Evolutionary conservation across 2,888 invertebrate genomes (phyloP), one percentile per base, ranked within the genome.

Genomic region (Mesochorus sp.): DNA sequence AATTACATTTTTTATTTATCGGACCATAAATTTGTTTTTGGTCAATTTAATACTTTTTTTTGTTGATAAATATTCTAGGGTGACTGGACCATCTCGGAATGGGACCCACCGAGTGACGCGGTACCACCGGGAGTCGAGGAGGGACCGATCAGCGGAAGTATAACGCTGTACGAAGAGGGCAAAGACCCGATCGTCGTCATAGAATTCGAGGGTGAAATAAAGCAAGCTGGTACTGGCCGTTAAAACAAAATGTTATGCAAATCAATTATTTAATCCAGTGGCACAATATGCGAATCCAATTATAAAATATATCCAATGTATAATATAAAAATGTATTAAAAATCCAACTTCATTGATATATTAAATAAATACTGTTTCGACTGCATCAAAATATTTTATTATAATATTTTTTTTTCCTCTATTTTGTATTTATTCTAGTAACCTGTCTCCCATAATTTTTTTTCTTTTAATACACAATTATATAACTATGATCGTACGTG

Each of bases 91-190:
- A 24, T 75, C 0, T 1, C 6, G 3, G 34, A 75, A 2, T 81
- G 72, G 62, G 12, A 34, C 8, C 26, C 72, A 1, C 57, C 80
- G 1, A 17, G 31, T 8, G 34, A 70, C 0, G 53, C 53, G n/a
- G 37, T 82, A 19, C 78, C 78, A 37, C 42, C 80, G 5, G 79
- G 70, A 12, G 1, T 78, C 24, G 77, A 79, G 1, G 79, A 81
- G 5, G 79, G 80, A 12, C 51, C 44, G n/a, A 0, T 77, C 0
- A 8, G 10, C 1, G 73, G 64, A 6, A 3, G 0, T 2, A 28
- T 64, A 0, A 17, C 3, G 2, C 6, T 80, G 8, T 62, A 47
- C 34, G 71, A 76, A 47, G 71, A 77, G 10, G 82, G 70, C 21
- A 31, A 81, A 21, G 47, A 70, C 1, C 79, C 82, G 0, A 68